Evolutionary conservation across 2,888 invertebrate species (phyloP), one percentile per base, ranked within the genome.

Genomic region (Polymixis lichenea): DNA sequence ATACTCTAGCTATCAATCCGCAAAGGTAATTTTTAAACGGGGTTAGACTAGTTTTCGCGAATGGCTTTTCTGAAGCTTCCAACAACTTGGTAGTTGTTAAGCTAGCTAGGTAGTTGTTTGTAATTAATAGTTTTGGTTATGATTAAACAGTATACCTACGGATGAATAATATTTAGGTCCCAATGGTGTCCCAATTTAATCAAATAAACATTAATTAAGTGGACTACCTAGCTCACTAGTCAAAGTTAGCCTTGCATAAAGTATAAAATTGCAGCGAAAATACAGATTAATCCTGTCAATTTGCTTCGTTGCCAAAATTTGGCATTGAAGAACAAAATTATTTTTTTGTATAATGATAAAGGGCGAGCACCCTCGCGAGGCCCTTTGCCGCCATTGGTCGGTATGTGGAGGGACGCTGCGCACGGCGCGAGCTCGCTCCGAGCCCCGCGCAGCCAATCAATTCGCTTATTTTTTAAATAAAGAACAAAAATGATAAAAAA

Each of bases 391-490:
- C 91, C 70, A 96, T 96, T 96, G 96, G 96, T 89, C 85, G 90
- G 69, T 80, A 75, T 62, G 58, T 76, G 81, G 89, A 93, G 92
- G 93, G 92, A 90, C 91, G 92, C 93, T 89, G 92, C 91, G 94
- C 93, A 89, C 84, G 77, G 78, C 85, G 84, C 83, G 89, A 91
- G 93, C 92, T 90, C 78, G 90, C 81, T 72, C 82, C 86, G 83
- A 75, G 85, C 83, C 87, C 88, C 92, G 95, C 95, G 95, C 95
- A 96, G 93, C 96, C 96, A 96, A 96, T 96, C 95, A 96, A 96
- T 96, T 95, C 94, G 88, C 95, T 91, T 88, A 94, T 96, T 96
- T 96, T 96, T 96, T 96, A 95, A 95, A 96, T 96, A 96, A 95
- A 95, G 93, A 92, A 94, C 91, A 93, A 94, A 94, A 95, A 93